Conservation (phyloP, 2,113 vertebrate genomes). For the Ciconia boyciana region DNA sequence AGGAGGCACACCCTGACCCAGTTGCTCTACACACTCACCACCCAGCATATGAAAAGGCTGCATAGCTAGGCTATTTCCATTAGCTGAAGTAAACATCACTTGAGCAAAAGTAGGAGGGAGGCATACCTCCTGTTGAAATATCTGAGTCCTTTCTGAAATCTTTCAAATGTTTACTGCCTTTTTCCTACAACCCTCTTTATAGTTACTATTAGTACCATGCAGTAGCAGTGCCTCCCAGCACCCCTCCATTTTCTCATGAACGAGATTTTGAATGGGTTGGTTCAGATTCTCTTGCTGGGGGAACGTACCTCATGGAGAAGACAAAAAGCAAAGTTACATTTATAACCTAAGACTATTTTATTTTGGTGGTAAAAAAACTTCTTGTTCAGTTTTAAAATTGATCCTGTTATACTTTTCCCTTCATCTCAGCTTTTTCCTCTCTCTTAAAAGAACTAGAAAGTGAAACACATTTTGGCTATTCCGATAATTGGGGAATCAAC, state of each 20-base stretch:
- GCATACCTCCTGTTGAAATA: not conserved
- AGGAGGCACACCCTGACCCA: constrained; percentile 31
- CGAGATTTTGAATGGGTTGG: not conserved
- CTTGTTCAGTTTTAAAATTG: not conserved
- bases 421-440: not conserved
- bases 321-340: not conserved
- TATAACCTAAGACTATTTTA: not conserved
- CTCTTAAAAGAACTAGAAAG: not conserved
- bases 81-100: constrained; percentile 37
- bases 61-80: not conserved
- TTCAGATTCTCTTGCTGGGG: not conserved
- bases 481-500: not conserved
- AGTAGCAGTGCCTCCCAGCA: not conserved
- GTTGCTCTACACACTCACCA: not conserved
- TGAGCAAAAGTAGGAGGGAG: not conserved
- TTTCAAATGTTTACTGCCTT: constrained; percentile 7
- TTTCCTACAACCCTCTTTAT: not conserved
- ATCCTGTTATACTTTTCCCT: not conserved
- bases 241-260: not conserved
- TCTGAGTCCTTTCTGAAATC: not conserved
- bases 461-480: not conserved
- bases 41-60: not conserved
- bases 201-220: not conserved
- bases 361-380: not conserved
- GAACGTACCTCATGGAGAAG: not conserved